Conservation (phyloP, 2,888 invertebrate genomes). For the Zaprionus obscuricornis region DNA sequence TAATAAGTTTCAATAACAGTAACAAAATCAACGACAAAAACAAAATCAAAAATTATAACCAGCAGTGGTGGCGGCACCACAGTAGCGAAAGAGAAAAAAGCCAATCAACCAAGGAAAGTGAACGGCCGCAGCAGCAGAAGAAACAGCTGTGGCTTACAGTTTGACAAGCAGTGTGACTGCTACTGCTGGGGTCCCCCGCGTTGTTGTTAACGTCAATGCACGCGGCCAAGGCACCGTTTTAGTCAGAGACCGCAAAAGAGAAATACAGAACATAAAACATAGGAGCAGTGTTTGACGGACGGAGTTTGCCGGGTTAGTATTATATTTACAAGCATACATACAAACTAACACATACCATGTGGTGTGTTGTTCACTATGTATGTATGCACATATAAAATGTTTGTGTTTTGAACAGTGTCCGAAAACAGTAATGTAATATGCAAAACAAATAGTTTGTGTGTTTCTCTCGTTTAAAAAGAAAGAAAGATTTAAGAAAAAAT, state of each 20-base stretch:
- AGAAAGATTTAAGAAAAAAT: constrained; percentile 15
- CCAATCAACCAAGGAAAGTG: constrained; percentile 55
- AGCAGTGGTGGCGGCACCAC: too few species aligned
- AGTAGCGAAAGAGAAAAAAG: constrained; percentile 18
- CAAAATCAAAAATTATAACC: constrained; percentile 11
- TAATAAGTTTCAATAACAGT: constrained; percentile 53
- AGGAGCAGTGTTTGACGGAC: constrained; percentile 53
- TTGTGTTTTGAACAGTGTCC: constrained; percentile 14
- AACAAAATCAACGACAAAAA: constrained; percentile 23
- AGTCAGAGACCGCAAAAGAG: constrained; percentile 18
- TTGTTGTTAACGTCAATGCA: constrained; percentile 36
- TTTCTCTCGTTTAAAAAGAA: background rate
- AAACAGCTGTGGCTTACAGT: constrained; percentile 73
- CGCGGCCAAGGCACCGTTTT: constrained; percentile 38
- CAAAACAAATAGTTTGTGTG: constrained; percentile 15
- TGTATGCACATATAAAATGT: background rate
- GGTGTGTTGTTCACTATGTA: too few species aligned
- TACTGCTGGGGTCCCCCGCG: constrained; percentile 58
- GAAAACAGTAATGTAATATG: constrained; percentile 20
- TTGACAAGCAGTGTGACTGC: constrained; percentile 29
- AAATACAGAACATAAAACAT: constrained; percentile 28
- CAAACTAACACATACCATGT: background rate
- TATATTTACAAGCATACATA: constrained; percentile 14
- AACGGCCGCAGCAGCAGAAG: constrained; percentile 53
- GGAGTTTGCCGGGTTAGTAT: constrained; percentile 69